These are phyloP conservation scores for Empidonax alnorum DNA, from an alignment of 2,113 vertebrate genomes.

Conservation along the genomic window DNA sequence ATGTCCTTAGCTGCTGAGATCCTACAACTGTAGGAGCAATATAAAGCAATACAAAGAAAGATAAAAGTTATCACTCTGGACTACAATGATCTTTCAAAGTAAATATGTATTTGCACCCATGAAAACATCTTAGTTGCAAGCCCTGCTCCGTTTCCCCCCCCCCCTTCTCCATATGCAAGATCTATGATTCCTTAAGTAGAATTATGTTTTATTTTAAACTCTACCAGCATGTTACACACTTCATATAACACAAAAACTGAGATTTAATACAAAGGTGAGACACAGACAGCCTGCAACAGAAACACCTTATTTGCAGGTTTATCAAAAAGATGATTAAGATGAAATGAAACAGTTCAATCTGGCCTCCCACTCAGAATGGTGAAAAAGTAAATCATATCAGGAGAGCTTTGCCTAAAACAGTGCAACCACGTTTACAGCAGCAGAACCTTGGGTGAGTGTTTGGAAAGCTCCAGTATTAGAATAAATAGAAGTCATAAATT, in stretches of 20 bases:
- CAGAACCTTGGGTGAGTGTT: neutral
- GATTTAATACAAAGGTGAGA: neutral
- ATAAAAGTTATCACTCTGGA: neutral
- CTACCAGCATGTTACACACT: neutral
- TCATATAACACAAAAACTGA: neutral
- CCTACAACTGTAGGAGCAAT: neutral
- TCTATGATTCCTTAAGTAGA: neutral
- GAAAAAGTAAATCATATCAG: neutral
- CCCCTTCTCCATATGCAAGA: neutral
- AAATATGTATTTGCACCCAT: neutral
- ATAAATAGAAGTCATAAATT: neutral
- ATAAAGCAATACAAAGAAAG: neutral
- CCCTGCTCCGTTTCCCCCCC: neutral
- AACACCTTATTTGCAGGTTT: neutral
- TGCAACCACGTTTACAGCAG: neutral
- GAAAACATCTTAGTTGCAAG: neutral
- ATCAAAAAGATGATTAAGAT: neutral
- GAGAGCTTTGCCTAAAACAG: neutral
- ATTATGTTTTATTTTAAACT: neutral
- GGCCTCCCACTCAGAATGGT: neutral
- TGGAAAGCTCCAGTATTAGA: neutral
- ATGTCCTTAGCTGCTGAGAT: neutral
- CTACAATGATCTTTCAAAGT: neutral
- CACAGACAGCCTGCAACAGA: neutral
- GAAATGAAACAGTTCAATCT: neutral